Base-by-base conservation (phyloP, 1,140 invertebrate genomes). In the Nebria ingens region DNA sequence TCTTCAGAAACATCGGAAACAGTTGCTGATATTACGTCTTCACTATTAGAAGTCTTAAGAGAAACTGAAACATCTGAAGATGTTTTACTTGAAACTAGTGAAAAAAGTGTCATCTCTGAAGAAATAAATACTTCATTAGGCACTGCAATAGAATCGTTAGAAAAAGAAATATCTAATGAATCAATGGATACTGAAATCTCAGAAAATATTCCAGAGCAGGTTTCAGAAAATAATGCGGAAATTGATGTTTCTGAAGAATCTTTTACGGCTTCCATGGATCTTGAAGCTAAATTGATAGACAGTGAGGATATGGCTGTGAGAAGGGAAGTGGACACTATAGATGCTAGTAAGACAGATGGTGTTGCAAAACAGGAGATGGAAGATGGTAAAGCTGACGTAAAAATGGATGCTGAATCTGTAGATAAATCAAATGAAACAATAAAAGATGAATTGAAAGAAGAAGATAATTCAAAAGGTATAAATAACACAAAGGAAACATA, bases 391-490 rank as follows among this genome's bases (percentile, higher is more conserved):
- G 22, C 21, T 38, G 29, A 19, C 17, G 25, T 38, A 9, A 61
- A 55, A 42, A 62, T 56, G 23, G 42, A 38, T 21, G 25, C 17
- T 59, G 29, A 59, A 2, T 54, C 12, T 17, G 29, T 21, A 21
- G 54, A 1, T 38, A 29, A 29, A 21, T 40, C 19, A 21, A 57
- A 34, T 2, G 42, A n/a, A 53, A 54, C 21, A 49, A 22, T 21
- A 25, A 45, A 51, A 42, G 23, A 66, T 63, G 23, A 58, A 4
- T 6, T 29, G 4, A 29, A 29, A 45, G 54, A 17, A 66, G 67
- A 40, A 66, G 57, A 56, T n/a, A n/a, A n/a, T 66, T 61, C 65
- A 65, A 72, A 66, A 71, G 69, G 70, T 68, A 73, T 54, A 72
- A 72, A 65, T 65, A 69, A n/a, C n/a, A n/a, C n/a, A n/a, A n/a